Conservation (phyloP, 2,888 invertebrate species). For the Amphipoea oculea region DNA sequence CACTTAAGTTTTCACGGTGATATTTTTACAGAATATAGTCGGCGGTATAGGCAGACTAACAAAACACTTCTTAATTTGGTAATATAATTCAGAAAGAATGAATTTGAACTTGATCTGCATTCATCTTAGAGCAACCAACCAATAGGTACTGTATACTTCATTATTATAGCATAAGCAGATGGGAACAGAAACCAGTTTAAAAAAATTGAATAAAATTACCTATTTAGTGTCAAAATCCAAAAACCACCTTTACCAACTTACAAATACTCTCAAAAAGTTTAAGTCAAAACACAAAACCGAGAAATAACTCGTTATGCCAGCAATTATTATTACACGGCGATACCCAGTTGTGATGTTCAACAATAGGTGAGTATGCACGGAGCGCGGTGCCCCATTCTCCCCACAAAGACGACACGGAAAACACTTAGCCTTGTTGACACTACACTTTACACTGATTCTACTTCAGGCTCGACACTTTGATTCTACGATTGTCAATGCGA, state of each 20-base stretch:
- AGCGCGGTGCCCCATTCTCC: slow-evolving; percentile 69
- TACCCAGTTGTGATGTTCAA: slow-evolving; percentile 51
- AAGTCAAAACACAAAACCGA: slow-evolving; percentile 22
- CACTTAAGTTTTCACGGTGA: not conserved
- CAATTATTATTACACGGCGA: slow-evolving; percentile 39
- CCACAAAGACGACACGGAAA: slow-evolving; percentile 87
- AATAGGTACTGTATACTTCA: too few relatives aligned
- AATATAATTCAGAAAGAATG: not conserved
- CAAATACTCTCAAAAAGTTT: slow-evolving; percentile 10
- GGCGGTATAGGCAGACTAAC: not conserved
- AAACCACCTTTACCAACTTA: not conserved
- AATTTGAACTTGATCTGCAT: not conserved
- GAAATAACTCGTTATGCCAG: slow-evolving; percentile 1
- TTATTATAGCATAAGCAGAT: too few relatives aligned
- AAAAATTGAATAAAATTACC: not conserved
- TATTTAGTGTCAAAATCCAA: not conserved
- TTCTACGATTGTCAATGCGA: slow-evolving; percentile 64
- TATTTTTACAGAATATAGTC: not conserved
- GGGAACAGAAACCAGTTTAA: not conserved
- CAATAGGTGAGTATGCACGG: slow-evolving; percentile 50
- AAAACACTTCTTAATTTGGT: too few relatives aligned
- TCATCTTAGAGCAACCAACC: not conserved
- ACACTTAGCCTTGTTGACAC: slow-evolving; percentile 90
- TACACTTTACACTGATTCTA: slow-evolving; percentile 87
- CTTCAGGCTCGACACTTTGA: slow-evolving; percentile 77